phyloP scores from a whole-genome alignment of 2,888 invertebrate species.

The Drosophila mimetica region DNA sequence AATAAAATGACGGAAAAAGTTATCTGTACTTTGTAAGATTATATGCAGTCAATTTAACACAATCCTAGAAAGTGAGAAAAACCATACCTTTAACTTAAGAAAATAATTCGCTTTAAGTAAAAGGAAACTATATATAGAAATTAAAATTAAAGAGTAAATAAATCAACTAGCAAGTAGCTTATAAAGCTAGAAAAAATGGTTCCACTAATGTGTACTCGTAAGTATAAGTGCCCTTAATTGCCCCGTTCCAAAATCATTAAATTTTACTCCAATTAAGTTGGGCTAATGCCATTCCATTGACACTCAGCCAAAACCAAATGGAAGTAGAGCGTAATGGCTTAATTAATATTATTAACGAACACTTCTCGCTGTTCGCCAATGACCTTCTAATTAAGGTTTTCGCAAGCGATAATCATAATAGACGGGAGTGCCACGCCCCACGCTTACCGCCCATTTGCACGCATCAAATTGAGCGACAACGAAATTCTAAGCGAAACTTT shows the following conservation, averaged over 20 bases:
- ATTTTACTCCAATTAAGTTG: constrained; percentile 33
- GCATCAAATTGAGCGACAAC: constrained; percentile 59
- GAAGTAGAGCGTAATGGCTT: constrained; percentile 49
- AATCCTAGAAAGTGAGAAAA: too few species aligned
- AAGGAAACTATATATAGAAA: too few species aligned
- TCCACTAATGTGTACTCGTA: constrained; percentile 2
- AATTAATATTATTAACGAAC: constrained; percentile 68
- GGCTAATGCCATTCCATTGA: constrained; percentile 22
- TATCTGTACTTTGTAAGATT: background rate
- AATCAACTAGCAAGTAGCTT: background rate
- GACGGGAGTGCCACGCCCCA: constrained; percentile 33
- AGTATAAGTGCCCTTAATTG: constrained; percentile 23
- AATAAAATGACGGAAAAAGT: constrained; percentile 1
- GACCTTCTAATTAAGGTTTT: constrained; percentile 59
- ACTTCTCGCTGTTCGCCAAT: constrained; percentile 46
- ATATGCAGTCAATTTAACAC: too few species aligned
- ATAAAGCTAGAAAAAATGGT: background rate
- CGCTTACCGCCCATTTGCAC: constrained; percentile 30
- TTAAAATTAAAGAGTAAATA: background rate
- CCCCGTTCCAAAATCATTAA: constrained; percentile 4
- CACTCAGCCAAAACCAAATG: constrained; percentile 23
- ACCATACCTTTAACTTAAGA: too few species aligned
- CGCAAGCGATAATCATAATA: constrained; percentile 44
- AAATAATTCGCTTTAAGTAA: too few species aligned
- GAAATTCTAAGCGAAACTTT: constrained; percentile 54